These are phyloP conservation scores for Epinephelus lanceolatus DNA, from an alignment of 2,113 vertebrate genomes.

Conservation along the genomic window DNA sequence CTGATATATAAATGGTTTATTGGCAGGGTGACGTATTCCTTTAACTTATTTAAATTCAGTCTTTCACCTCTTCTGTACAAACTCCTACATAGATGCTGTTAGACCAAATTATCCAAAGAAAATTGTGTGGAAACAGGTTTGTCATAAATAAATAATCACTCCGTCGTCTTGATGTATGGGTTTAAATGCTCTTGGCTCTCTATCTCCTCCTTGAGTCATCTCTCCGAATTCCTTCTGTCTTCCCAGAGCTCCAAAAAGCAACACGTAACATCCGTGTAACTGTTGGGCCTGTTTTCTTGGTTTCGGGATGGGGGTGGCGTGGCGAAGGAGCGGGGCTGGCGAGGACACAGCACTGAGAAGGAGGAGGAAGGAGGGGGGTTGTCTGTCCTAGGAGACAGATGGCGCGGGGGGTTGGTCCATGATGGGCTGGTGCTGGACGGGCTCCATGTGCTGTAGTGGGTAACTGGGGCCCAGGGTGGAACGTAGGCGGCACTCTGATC, in stretches of 20 bases:
- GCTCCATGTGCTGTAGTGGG: slow-evolving; percentile 84
- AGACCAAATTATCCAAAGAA: slow-evolving; percentile 29
- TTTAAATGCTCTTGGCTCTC: slow-evolving; percentile 63
- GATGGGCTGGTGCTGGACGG: slow-evolving; percentile 81
- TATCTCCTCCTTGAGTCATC: slow-evolving; percentile 69
- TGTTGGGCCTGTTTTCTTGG: slow-evolving; percentile 59
- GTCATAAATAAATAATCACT: slow-evolving; percentile 57
- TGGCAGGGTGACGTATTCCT: too few relatives aligned
- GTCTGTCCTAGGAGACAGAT: slow-evolving; percentile 85
- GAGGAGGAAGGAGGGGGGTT: slow-evolving; percentile 53
- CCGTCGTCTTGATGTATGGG: slow-evolving; percentile 45
- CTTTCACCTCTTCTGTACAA: background rate
- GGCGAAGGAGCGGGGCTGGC: slow-evolving; percentile 71
- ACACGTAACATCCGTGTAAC: slow-evolving; percentile 71
- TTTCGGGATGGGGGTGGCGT: slow-evolving; percentile 71
- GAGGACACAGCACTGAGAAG: slow-evolving; percentile 67
- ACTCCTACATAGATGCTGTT: slow-evolving; percentile 20
- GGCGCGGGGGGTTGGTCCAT: slow-evolving; percentile 79
- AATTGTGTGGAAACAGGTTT: slow-evolving; percentile 21
- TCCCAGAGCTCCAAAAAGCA: slow-evolving; percentile 68
- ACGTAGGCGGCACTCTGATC: slow-evolving; percentile 85
- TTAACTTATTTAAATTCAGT: slow-evolving; percentile 23
- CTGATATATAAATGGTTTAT: too few relatives aligned
- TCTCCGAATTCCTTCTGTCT: slow-evolving; percentile 74
- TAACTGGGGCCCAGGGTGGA: slow-evolving; percentile 82